phyloP scores from a whole-genome alignment of 2,888 invertebrate species.

The Brachyptera putata region DNA sequence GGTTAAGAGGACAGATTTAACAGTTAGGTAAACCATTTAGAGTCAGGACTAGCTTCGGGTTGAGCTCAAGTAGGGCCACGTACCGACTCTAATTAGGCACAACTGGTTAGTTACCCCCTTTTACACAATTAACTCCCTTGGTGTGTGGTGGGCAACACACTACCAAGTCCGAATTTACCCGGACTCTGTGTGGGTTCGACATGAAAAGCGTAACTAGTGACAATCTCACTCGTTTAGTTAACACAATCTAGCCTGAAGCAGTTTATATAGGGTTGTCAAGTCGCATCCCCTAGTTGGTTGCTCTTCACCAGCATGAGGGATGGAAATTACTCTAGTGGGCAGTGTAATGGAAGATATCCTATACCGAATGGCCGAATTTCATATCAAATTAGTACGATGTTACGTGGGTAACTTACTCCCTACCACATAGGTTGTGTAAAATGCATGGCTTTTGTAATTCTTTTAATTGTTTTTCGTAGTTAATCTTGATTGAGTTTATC shows the following conservation, averaged over 20 bases:
- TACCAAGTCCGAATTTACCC: not conserved
- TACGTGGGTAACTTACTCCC: not conserved
- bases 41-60: not conserved
- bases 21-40: slow-evolving; percentile 21
- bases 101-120: slow-evolving; percentile 14
- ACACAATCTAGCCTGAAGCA: not conserved
- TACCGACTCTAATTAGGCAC: slow-evolving; percentile 7
- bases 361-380: not conserved
- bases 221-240: not conserved
- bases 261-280: not conserved
- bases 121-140: slow-evolving; percentile 18
- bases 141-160: not conserved
- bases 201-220: slow-evolving; percentile 1
- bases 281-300: not conserved
- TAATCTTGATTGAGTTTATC: no score
- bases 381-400: slow-evolving; percentile 10
- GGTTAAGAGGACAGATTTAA: slow-evolving; percentile 16
- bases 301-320: not conserved
- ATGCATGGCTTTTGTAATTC: no score
- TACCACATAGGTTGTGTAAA: not conserved
- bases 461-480: no score
- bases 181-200: not conserved
- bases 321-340: not conserved
- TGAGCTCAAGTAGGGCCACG: not conserved
- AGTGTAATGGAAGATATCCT: no score